These are phyloP conservation scores for Sinocyclocheilus maitianheensis DNA, from an alignment of 2,113 vertebrate genomes.

Conservation along the genomic window DNA sequence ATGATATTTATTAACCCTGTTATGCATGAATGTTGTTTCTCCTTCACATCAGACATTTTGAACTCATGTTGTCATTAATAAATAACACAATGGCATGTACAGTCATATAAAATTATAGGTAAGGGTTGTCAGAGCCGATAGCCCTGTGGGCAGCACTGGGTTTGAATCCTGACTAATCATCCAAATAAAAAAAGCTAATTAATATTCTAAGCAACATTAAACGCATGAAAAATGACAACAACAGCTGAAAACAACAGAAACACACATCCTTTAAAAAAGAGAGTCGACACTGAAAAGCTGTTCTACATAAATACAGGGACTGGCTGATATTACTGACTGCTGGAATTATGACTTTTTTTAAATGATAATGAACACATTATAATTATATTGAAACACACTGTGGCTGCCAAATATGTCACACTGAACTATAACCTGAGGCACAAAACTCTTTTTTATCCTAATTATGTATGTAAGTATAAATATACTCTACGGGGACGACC, in stretches of 20 bases:
- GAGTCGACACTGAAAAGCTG: background rate
- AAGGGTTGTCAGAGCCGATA: background rate
- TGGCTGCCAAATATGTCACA: background rate
- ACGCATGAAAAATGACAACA: background rate
- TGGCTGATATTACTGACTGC: background rate
- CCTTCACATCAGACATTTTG: background rate
- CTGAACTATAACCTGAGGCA: slow-evolving; percentile 12
- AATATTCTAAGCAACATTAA: background rate
- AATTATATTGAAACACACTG: background rate
- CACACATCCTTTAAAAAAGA: background rate
- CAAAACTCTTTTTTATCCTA: background rate
- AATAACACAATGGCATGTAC: background rate
- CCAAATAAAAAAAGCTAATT: background rate
- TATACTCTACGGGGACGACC: background rate
- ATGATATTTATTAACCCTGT: background rate
- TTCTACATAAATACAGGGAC: background rate
- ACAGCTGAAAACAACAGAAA: background rate
- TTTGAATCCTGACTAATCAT: background rate
- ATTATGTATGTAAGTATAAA: background rate
- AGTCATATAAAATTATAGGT: background rate
- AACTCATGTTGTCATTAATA: background rate
- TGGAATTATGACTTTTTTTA: background rate
- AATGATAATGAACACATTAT: background rate
- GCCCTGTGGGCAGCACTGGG: background rate
- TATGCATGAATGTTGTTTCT: background rate